These are phyloP conservation scores for Hybos culiciformis DNA, from an alignment of 2,888 invertebrate species.

Conservation along the genomic window DNA sequence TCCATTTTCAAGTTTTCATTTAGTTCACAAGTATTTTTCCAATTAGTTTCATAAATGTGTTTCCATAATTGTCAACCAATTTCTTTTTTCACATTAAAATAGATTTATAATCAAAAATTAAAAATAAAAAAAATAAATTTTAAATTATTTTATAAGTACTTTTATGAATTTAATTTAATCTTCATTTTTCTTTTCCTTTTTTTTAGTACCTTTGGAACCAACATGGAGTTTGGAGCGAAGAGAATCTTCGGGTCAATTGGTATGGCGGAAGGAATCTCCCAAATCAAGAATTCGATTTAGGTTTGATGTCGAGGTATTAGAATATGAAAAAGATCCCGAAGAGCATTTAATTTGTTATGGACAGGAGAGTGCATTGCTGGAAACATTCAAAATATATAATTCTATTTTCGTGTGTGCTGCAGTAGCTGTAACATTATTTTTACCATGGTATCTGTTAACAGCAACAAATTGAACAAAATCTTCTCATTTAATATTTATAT, in stretches of 20 bases:
- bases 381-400: slow-evolving; percentile 24
- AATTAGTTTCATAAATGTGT: too few species aligned
- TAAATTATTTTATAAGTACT: too few species aligned
- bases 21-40: too few species aligned
- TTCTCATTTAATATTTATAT: too few species aligned
- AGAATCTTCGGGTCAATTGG: slow-evolving; percentile 34
- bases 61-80: too few species aligned
- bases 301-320: slow-evolving; percentile 36
- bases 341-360: slow-evolving; percentile 23
- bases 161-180: too few species aligned
- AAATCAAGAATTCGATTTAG: slow-evolving; percentile 36
- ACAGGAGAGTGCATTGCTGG: slow-evolving; percentile 19
- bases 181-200: slow-evolving; percentile 6
- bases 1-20: too few species aligned
- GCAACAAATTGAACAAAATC: not conserved
- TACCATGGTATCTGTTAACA: slow-evolving; percentile 31
- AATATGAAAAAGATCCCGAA: slow-evolving; percentile 34
- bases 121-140: too few species aligned
- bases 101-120: too few species aligned
- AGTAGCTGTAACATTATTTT: slow-evolving; percentile 30
- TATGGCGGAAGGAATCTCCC: slow-evolving; percentile 35
- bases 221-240: slow-evolving; percentile 36
- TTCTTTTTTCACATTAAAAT: too few species aligned
- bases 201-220: slow-evolving; percentile 29
- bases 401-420: slow-evolving; percentile 30